These are phyloP conservation scores for Solenopsis invicta DNA, from an alignment of 1,140 invertebrate species.

Conservation along the genomic window DNA sequence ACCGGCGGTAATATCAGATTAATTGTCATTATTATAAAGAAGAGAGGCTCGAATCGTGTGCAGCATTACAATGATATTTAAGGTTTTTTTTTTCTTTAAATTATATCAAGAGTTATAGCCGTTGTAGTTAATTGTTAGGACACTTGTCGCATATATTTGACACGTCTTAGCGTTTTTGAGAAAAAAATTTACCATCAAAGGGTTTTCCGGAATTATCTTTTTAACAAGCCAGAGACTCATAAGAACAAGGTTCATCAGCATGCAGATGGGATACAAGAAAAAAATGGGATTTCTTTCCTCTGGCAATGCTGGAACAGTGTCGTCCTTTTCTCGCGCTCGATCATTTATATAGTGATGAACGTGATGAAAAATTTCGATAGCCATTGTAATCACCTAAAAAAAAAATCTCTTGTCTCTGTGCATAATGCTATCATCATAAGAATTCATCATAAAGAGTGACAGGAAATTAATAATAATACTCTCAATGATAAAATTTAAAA, in stretches of 20 bases:
- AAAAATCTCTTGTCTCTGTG: neutral
- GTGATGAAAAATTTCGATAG: constrained; percentile 79
- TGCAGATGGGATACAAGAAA: constrained; percentile 80
- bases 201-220: constrained; percentile 59
- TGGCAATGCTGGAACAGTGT: constrained; percentile 74
- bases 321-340: constrained; percentile 65
- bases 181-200: constrained; percentile 71
- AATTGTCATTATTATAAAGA: neutral
- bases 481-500: neutral
- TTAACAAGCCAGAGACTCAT: constrained; percentile 76
- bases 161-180: neutral
- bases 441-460: no score
- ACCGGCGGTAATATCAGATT: neutral
- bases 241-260: constrained; percentile 77
- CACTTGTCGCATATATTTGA: neutral
- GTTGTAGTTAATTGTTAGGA: neutral
- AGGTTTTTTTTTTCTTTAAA: neutral
- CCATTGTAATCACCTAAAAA: constrained; percentile 46
- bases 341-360: constrained; percentile 78
- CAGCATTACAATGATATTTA: neutral
- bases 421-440: neutral
- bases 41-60: neutral
- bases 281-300: constrained; percentile 83
- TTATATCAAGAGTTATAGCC: neutral
- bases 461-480: neutral